phyloP scores from a whole-genome alignment of 2,797 vertebrate species.

The Etheostoma nigrum region DNA sequence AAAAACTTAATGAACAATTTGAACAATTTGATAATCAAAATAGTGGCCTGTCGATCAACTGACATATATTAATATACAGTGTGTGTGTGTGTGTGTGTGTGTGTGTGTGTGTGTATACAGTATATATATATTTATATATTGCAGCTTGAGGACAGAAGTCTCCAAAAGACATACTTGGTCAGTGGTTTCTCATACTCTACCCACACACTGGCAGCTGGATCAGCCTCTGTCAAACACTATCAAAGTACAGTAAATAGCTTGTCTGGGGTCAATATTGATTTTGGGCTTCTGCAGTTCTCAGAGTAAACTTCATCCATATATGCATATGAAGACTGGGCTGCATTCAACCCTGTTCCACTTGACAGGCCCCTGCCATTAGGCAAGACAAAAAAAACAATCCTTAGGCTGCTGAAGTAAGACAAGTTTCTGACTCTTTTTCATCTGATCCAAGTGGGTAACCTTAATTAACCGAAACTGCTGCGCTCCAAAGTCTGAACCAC shows the following conservation, averaged over 20 bases:
- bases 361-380: constrained; percentile 41
- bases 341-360: constrained; percentile 48
- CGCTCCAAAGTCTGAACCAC: constrained; percentile 59
- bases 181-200: constrained; percentile 31
- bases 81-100: too few relatives aligned
- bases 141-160: neutral
- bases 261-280: constrained; percentile 74
- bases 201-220: constrained; percentile 36
- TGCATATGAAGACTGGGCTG: constrained; percentile 44
- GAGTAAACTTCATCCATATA: constrained; percentile 60
- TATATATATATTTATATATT: too few relatives aligned
- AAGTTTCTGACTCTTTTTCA: constrained; percentile 47
- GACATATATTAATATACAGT: neutral
- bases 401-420: constrained; percentile 19
- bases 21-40: neutral
- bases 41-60: neutral
- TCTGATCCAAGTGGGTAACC: constrained; percentile 62
- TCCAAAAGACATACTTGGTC: constrained; percentile 3
- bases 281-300: constrained; percentile 51
- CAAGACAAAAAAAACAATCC: constrained; percentile 46
- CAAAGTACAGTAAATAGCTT: constrained; percentile 70
- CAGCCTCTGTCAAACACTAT: constrained; percentile 71
- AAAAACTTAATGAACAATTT: too few relatives aligned
- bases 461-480: constrained; percentile 70
- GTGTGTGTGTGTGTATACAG: too few relatives aligned